Conservation (phyloP, 1,140 invertebrate species). For the Papilio glaucus region DNA sequence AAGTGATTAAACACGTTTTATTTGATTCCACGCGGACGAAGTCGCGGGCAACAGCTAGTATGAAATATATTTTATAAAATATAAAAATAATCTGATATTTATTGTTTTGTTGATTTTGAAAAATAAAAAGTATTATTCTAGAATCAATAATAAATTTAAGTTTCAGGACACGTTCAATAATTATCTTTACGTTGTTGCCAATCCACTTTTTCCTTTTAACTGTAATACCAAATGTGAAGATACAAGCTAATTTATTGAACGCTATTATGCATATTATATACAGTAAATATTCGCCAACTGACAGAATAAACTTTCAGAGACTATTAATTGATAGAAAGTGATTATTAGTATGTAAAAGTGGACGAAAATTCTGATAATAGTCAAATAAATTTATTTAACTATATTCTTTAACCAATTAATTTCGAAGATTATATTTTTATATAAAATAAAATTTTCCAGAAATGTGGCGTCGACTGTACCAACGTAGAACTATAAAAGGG, state of each 20-base stretch:
- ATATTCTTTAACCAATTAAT: background rate
- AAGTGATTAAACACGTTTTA: too few relatives aligned
- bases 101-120: background rate
- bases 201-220: constrained; percentile 22
- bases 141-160: background rate
- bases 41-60: too few relatives aligned
- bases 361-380: background rate
- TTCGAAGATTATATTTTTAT: background rate
- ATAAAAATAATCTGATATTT: background rate
- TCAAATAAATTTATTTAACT: background rate
- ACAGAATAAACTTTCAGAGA: constrained; percentile 13
- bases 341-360: constrained; percentile 27
- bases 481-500: constrained; percentile 10
- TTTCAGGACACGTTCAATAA: background rate
- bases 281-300: constrained; percentile 22
- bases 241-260: constrained; percentile 16
- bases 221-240: constrained; percentile 23
- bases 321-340: constrained; percentile 36
- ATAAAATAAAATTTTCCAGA: background rate
- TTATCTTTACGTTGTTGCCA: background rate
- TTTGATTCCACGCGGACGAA: too few relatives aligned
- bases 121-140: background rate
- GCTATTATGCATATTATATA: constrained; percentile 31
- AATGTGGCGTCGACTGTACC: constrained; percentile 22
- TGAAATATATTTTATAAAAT: too few relatives aligned